Percentiles rank a stretch among this genome's conserved stretches.
Conservation (phyloP, 2,113 vertebrate genomes). For the Scalopus aquaticus region DNA sequence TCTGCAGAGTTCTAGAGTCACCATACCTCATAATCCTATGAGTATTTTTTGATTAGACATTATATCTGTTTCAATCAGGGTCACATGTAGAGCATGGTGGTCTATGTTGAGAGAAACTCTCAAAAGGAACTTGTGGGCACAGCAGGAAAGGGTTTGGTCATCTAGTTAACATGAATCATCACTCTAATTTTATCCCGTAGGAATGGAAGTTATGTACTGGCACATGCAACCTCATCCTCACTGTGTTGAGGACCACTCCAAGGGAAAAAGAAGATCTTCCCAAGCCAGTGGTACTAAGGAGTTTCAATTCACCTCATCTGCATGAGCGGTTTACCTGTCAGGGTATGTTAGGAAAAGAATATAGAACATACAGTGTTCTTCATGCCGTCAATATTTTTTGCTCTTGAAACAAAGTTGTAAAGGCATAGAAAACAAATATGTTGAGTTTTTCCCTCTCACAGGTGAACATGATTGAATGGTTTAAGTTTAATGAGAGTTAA, state of each 20-base stretch:
- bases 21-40: not conserved
- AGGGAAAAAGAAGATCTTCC: constrained; percentile 12
- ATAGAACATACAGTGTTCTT: not conserved
- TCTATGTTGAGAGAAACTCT: constrained; percentile 48
- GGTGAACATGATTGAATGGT: not conserved
- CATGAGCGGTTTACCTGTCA: not conserved
- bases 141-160: constrained; percentile 50
- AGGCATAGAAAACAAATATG: not conserved
- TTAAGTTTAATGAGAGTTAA: not conserved
- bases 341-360: not conserved
- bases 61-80: constrained; percentile 16
- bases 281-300: not conserved
- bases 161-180: constrained; percentile 63
- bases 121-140: constrained; percentile 47
- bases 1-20: not conserved
- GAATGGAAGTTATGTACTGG: constrained; percentile 64
- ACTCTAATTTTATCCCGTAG: constrained; percentile 74
- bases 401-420: not conserved
- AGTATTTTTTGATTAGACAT: not conserved
- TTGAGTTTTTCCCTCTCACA: not conserved
- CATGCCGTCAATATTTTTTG: not conserved
- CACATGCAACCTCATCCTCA: constrained; percentile 43
- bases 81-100: not conserved
- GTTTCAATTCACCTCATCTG: not conserved
- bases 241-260: not conserved